Evolutionary conservation across 2,888 invertebrate genomes (phyloP), one percentile per base, ranked within the genome.

Genomic region (Heliothis peltigera): DNA sequence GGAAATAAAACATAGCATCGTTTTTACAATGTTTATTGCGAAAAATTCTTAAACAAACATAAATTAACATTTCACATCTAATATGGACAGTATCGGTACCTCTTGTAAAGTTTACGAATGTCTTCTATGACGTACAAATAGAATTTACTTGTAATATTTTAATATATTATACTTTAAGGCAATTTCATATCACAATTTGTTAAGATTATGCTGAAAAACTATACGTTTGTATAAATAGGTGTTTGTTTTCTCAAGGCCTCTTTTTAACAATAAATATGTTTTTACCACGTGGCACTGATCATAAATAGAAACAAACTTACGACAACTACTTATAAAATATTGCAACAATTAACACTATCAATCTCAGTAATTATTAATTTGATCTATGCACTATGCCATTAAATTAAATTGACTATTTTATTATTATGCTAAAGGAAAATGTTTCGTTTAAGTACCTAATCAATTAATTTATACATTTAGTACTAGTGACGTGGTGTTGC

Each of bases 341-440:
- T 87, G 87, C 85, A 89, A 89, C 84, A 84, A 87, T 85, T 88
- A 88, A 82, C 79, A 63, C 86, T 91, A 89, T 84, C 84, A 91
- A 91, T 91, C 89, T 91, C 91, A 87, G 84, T 87, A 82, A 84
- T 78, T 84, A 85, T 83, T 84, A 83, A 85, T 77, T 84, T 84
- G 75, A 82, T 71, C 78, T 76, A 83, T 79, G 66, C 68, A 75
- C 79, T 87, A 85, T 81, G 82, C 76, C 79, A 80, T 86, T 83
- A 86, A 87, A 84, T 88, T 87, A 85, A 84, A 83, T 91, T 92
- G 92, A 92, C 93, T 92, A 92, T 88, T 86, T 87, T 86, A 91
- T 88, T 92, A 92, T 90, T 91, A 91, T 88, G 89, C 88, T 91
- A 90, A 63, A 81, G 81, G 81, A 82, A 82, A 82, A 77, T 66